Evolutionary conservation across 2,113 vertebrate genomes (phyloP).

Genomic region (Gopherus flavomarginatus): DNA sequence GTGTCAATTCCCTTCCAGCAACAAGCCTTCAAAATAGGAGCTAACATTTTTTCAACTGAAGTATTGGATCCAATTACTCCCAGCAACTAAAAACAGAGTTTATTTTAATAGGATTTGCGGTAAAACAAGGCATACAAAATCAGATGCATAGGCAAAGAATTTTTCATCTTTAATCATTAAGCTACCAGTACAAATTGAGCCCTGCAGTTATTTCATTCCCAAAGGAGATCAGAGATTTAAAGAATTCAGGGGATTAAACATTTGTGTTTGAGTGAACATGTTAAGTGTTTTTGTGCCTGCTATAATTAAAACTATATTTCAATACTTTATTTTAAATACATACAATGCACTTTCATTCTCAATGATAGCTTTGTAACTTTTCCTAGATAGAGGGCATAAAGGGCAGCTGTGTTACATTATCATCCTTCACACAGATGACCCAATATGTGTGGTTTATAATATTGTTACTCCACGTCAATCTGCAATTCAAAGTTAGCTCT

Average conservation of each 20-base stretch:
- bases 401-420: not conserved
- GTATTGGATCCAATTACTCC: conserved; percentile 84
- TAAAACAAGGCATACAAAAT: conserved; percentile 86
- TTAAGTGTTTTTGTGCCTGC: conserved; percentile 79
- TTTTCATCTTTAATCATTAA: conserved; percentile 91
- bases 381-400: conserved; percentile 7
- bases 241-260: conserved; percentile 87
- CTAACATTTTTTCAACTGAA: conserved; percentile 75
- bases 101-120: conserved; percentile 87
- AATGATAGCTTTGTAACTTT: conserved; percentile 44
- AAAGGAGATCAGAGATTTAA: conserved; percentile 84
- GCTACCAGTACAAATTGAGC: conserved; percentile 88
- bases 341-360: not conserved
- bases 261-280: conserved; percentile 85
- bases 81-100: conserved; percentile 81
- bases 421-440: not conserved
- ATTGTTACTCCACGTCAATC: not conserved
- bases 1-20: conserved; percentile 66
- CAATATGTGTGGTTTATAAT: not conserved
- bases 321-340: conserved; percentile 68
- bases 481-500: not conserved
- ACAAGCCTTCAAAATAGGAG: conserved; percentile 71
- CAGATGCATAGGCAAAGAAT: conserved; percentile 85
- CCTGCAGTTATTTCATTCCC: conserved; percentile 85
- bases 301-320: conserved; percentile 81